Conservation (phyloP, 2,797 vertebrate species). For the Enoplosus armatus region DNA sequence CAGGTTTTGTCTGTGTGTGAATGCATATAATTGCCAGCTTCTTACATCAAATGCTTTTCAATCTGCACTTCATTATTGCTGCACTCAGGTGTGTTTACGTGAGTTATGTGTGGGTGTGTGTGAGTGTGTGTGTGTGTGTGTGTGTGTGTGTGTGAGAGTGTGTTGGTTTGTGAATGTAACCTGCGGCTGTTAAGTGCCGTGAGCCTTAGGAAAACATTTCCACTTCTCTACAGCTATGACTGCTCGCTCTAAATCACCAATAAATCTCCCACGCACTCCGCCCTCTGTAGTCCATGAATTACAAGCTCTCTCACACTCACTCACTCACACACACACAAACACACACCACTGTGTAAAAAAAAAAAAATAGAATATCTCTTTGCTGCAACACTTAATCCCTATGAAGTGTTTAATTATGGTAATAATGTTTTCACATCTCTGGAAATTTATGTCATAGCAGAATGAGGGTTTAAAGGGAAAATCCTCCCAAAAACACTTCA, state of each 20-base stretch:
- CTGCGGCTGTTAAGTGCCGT: conserved; percentile 58
- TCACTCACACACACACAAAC: conserved; percentile 10
- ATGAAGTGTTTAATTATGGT: conserved; percentile 44
- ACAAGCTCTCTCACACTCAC: conserved; percentile 24
- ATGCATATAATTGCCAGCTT: conserved; percentile 58
- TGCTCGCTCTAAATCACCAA: conserved; percentile 67
- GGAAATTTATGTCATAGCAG: conserved; percentile 16
- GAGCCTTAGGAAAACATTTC: conserved; percentile 73
- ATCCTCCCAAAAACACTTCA: conserved; percentile 6
- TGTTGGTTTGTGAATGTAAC: conserved; percentile 44
- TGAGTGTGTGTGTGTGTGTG: conserved; percentile 1
- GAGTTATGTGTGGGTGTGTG: conserved; percentile 37
- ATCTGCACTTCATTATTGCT: conserved; percentile 63
- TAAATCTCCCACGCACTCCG: conserved; percentile 58
- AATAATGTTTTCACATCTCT: conserved; percentile 32
- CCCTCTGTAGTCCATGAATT: conserved; percentile 42
- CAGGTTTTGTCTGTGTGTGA: conserved; percentile 27
- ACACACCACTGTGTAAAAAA: neutral
- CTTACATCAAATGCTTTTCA: conserved; percentile 69
- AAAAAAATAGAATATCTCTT: conserved; percentile 21
- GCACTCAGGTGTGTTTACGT: conserved; percentile 59
- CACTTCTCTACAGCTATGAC: conserved; percentile 63
- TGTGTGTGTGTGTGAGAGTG: conserved; percentile 11
- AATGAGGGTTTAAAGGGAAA: neutral
- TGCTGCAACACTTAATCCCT: conserved; percentile 30